These are phyloP conservation scores for Petrocephalus zakoni DNA, from an alignment of 2,113 vertebrate species.

Conservation along the genomic window DNA sequence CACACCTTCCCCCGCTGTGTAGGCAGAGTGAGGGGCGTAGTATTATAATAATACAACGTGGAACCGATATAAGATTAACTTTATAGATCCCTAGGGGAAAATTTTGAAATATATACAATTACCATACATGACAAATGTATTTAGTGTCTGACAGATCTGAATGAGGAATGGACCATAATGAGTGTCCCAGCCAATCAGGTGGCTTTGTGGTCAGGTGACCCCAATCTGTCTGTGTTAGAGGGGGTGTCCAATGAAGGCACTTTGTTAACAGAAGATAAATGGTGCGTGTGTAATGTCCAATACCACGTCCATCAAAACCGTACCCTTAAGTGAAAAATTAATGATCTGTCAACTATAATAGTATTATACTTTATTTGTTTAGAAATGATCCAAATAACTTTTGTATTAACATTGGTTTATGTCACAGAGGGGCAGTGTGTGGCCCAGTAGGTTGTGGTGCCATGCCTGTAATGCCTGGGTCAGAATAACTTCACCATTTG, in stretches of 20 bases:
- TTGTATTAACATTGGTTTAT: not conserved
- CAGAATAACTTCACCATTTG: not conserved
- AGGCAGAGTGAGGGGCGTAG: not conserved
- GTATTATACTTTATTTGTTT: not conserved
- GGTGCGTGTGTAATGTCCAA: not conserved
- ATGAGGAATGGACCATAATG: not conserved
- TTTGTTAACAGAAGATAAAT: not conserved
- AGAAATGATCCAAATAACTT: not conserved
- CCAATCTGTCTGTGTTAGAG: not conserved
- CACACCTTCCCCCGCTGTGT: not conserved
- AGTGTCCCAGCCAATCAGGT: not conserved
- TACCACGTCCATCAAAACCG: not conserved
- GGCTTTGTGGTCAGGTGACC: not conserved
- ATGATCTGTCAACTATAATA: not conserved
- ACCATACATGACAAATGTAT: not conserved
- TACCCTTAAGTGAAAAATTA: not conserved
- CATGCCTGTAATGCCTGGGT: not conserved
- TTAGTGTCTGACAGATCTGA: not conserved
- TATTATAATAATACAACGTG: not conserved
- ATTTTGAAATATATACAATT: not conserved
- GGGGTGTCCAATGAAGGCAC: not conserved
- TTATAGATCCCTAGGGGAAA: not conserved
- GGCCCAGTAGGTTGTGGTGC: not conserved
- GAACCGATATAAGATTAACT: not conserved
- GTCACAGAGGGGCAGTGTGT: not conserved